Evolutionary conservation across 2,113 vertebrate species (phyloP).

Genomic region (Caloenas nicobarica): DNA sequence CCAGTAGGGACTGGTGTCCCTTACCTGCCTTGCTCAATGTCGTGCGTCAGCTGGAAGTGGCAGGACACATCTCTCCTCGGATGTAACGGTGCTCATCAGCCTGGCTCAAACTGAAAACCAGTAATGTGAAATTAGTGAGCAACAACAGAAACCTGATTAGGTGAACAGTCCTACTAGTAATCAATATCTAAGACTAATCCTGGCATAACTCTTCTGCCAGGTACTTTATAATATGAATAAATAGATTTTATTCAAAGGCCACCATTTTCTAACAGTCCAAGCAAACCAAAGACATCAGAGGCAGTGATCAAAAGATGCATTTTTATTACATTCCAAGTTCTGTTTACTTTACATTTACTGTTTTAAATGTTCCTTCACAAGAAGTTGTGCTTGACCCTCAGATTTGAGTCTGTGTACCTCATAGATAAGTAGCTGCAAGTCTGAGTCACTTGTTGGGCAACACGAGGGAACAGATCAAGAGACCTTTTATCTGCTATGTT

Average conservation of each 20-base stretch:
- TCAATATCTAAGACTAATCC: neutral
- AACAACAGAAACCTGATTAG: neutral
- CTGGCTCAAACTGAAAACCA: neutral
- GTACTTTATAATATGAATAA: neutral
- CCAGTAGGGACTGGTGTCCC: neutral
- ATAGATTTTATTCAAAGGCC: neutral
- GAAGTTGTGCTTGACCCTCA: neutral
- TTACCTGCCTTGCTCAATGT: neutral
- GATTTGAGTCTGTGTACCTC: neutral
- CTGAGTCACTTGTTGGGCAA: neutral
- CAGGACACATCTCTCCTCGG: neutral
- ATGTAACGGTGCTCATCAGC: neutral
- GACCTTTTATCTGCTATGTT: neutral
- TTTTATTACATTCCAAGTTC: neutral
- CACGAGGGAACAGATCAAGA: neutral
- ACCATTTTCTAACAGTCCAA: neutral
- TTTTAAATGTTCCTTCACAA: neutral
- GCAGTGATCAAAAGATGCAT: accelerated
- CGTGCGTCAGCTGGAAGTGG: neutral
- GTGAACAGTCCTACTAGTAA: neutral
- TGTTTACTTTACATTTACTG: neutral
- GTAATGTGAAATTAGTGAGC: neutral
- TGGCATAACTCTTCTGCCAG: neutral
- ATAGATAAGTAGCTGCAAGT: neutral
- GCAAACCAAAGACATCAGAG: neutral